A percentile compares a stretch with the other conserved stretches of the same genome.
phyloP scores from a whole-genome alignment of 2,888 invertebrate genomes.

The Nycteola revayana region DNA sequence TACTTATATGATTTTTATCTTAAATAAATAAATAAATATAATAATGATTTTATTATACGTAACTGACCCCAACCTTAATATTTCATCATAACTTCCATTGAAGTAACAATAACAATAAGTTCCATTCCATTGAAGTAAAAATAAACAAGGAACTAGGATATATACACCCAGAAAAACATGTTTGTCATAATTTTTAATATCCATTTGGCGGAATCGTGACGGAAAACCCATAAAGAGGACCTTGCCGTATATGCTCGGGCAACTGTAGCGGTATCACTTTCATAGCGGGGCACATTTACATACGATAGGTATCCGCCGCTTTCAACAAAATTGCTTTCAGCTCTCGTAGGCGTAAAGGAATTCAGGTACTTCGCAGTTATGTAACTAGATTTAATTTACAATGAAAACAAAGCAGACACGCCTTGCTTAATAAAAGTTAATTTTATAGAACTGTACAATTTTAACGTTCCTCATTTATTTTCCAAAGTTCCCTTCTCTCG shows the following conservation, averaged over 20 bases:
- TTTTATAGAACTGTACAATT: too few relatives aligned
- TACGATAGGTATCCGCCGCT: slow-evolving; percentile 40
- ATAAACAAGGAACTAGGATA: not conserved
- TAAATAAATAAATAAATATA: not conserved
- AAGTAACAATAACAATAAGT: not conserved
- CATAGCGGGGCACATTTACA: slow-evolving; percentile 46
- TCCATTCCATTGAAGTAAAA: not conserved
- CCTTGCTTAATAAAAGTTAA: too few relatives aligned
- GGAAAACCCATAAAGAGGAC: slow-evolving; percentile 29
- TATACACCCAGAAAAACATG: slow-evolving; percentile 19
- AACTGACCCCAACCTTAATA: not conserved
- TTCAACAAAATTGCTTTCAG: slow-evolving; percentile 57
- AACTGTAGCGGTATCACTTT: slow-evolving; percentile 9
- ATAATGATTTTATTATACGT: not conserved
- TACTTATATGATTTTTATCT: too few relatives aligned
- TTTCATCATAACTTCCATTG: not conserved
- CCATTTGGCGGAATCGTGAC: slow-evolving; percentile 23
- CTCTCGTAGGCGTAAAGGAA: slow-evolving; percentile 40
- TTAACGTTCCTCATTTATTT: too few relatives aligned
- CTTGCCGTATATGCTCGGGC: slow-evolving; percentile 11
- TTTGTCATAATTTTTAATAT: slow-evolving; percentile 28
- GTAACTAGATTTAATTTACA: slow-evolving; percentile 21
- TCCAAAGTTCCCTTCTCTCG: too few relatives aligned
- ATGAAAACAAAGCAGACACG: too few relatives aligned
- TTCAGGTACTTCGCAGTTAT: slow-evolving; percentile 29